These are phyloP conservation scores for Austrofundulus limnaeus DNA, from an alignment of 2,113 vertebrate species.

Conservation along the genomic window DNA sequence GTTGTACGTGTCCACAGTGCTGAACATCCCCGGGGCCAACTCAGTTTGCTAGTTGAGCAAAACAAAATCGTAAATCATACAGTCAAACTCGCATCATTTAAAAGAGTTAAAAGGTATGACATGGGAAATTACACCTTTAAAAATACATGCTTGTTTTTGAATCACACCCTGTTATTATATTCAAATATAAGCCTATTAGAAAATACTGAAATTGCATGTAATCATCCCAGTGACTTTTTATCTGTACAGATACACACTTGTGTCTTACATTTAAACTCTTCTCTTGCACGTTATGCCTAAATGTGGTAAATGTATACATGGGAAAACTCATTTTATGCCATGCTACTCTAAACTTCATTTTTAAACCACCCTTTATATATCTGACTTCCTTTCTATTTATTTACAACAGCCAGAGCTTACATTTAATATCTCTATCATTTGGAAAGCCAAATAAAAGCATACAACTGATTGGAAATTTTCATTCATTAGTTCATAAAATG, in stretches of 20 bases:
- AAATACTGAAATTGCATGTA: background rate
- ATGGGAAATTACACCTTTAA: too few species aligned
- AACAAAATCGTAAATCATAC: background rate
- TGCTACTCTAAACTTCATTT: too few species aligned
- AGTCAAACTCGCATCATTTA: background rate
- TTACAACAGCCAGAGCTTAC: background rate
- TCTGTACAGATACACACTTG: too few species aligned
- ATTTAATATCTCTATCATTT: background rate
- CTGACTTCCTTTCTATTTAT: too few species aligned
- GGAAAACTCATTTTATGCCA: too few species aligned
- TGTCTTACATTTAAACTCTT: too few species aligned
- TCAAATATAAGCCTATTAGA: background rate
- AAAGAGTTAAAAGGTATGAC: background rate
- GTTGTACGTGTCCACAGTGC: background rate
- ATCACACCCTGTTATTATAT: background rate
- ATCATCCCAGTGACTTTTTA: background rate
- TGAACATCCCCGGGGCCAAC: too few species aligned
- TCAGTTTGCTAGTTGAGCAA: slow-evolving; percentile 11
- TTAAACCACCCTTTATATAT: too few species aligned
- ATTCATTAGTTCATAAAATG: background rate
- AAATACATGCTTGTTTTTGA: background rate
- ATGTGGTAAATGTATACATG: too few species aligned
- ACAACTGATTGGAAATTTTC: slow-evolving; percentile 3
- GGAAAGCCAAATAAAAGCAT: background rate
- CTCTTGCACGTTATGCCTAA: too few species aligned